Evolutionary conservation across 2,888 invertebrate species (phyloP).

Genomic region (Keiferia lycopersicella): DNA sequence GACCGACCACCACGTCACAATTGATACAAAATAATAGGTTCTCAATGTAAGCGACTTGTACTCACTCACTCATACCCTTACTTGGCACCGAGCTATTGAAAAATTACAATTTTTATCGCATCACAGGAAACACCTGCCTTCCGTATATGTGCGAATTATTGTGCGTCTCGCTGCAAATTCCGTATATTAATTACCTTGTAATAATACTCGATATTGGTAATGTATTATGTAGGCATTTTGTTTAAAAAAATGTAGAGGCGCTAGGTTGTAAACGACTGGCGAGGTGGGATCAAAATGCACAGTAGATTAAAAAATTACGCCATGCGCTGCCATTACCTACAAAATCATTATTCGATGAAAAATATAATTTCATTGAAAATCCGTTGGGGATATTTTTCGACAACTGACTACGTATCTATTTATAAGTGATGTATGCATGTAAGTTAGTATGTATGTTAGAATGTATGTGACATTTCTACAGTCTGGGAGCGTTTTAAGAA

Average conservation of each 20-base stretch:
- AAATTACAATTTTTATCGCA: conserved; percentile 17
- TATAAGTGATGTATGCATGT: no score
- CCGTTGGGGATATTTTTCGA: no score
- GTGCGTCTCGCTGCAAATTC: conserved; percentile 17
- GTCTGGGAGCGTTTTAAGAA: no score
- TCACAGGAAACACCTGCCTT: conserved; percentile 31
- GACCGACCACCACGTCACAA: background rate
- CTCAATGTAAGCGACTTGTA: background rate
- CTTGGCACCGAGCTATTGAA: conserved; percentile 26
- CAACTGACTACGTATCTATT: no score
- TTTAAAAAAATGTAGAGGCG: conserved; percentile 23
- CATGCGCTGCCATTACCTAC: no score
- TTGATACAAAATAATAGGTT: background rate
- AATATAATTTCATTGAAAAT: no score
- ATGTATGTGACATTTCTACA: no score
- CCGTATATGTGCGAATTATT: conserved; percentile 27
- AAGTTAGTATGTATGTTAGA: no score
- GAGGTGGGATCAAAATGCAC: background rate
- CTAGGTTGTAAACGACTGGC: conserved; percentile 23
- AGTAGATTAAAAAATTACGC: background rate
- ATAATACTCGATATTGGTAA: conserved; percentile 22
- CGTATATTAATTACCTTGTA: conserved; percentile 29
- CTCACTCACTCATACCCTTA: background rate
- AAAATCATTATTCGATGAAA: no score
- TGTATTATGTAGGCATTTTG: conserved; percentile 25